Conservation (phyloP, 2,888 invertebrate genomes). For the Eilema caniola region DNA sequence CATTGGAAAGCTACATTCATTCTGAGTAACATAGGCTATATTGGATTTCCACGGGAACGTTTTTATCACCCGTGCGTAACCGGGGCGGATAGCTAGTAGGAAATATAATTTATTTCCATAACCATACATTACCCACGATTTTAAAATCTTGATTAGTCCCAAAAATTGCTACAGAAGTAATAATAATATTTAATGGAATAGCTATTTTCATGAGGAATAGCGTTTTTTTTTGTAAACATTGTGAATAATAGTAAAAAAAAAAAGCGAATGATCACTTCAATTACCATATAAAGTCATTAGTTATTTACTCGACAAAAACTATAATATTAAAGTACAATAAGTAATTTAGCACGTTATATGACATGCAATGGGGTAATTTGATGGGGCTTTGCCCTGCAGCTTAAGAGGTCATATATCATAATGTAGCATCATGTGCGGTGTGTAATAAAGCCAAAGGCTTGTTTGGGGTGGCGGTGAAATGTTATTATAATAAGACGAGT, state of each 20-base stretch:
- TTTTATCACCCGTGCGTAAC: no score
- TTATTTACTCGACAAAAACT: not conserved
- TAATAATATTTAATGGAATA: no score
- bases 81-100: no score
- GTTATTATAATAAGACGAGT: conserved; percentile 13
- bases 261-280: no score
- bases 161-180: no score
- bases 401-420: conserved; percentile 36
- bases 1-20: no score
- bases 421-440: conserved; percentile 31
- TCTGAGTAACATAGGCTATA: no score
- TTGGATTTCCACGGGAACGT: no score
- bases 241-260: not conserved
- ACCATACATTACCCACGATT: not conserved
- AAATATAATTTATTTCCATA: not conserved
- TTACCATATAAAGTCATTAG: not conserved
- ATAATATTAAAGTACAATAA: not conserved
- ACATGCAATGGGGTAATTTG: conserved; percentile 42
- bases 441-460: conserved; percentile 38
- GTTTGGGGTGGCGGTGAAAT: conserved; percentile 31
- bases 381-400: conserved; percentile 29
- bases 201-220: not conserved
- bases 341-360: conserved; percentile 15
- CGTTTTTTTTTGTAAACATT: not conserved
- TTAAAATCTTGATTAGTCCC: not conserved